Conservation (phyloP, 2,888 invertebrate genomes). For the Troilus luridus region DNA sequence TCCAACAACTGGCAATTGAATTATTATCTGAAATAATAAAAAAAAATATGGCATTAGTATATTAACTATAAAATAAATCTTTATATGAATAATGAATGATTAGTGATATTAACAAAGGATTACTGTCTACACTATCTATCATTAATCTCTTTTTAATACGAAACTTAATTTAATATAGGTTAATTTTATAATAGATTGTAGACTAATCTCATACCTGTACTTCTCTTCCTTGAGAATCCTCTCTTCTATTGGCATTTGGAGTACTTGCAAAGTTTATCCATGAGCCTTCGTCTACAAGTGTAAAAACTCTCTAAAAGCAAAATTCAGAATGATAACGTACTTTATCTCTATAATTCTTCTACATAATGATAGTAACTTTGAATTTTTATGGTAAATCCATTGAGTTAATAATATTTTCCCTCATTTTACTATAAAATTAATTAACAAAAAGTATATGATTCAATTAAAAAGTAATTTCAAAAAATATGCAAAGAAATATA, state of each 20-base stretch:
- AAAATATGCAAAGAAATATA: too few relatives aligned
- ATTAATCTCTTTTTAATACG: neutral
- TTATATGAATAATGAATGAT: neutral
- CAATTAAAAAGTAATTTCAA: too few relatives aligned
- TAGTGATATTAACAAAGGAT: neutral
- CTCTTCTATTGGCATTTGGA: conserved; percentile 69
- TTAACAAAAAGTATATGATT: too few relatives aligned
- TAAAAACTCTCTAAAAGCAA: conserved; percentile 69
- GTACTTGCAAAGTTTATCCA: conserved; percentile 72
- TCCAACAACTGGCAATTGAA: conserved; percentile 76
- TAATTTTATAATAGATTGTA: neutral
- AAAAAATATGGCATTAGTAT: neutral
- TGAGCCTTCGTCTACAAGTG: conserved; percentile 72
- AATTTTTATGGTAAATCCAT: neutral
- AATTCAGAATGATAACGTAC: neutral
- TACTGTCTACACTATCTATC: neutral
- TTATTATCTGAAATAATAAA: conserved; percentile 73
- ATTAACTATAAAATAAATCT: neutral
- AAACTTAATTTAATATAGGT: neutral
- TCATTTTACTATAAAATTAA: too few relatives aligned
- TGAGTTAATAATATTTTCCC: too few relatives aligned
- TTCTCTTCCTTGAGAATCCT: conserved; percentile 49
- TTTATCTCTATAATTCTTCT: too few relatives aligned
- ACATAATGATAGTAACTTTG: neutral
- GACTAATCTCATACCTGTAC: conserved; percentile 17